Evolutionary conservation across 2,113 vertebrate genomes (phyloP), one percentile per base, ranked within the genome.

Genomic region (Lampris incognitus): DNA sequence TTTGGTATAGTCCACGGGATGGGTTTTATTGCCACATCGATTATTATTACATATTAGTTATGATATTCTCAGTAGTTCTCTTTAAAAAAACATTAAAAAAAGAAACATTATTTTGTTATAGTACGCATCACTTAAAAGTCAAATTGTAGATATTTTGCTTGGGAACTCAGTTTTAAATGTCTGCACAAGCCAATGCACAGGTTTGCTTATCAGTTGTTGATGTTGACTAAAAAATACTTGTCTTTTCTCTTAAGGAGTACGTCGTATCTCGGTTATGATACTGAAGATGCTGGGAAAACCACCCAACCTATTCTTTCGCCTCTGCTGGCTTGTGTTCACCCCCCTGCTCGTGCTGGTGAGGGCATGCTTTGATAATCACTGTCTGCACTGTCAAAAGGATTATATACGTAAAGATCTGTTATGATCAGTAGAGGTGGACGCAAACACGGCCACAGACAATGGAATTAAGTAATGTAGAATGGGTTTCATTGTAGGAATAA

Each of bases 261-360:
- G 52, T 2, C 70, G 79, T 3, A 41, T 95, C 49, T 93, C 88
- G 6, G 6, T 73, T 40, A 94, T 94, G 88, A 65, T 93, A 41
- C 76, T 83, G 63, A 89, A 48, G 66, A 95, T 95, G 94, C 69
- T 71, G 4, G 93, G 94, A 6, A 87, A 78, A 69, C 24, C 63
- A 63, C 92, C 92, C 13, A 91, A 81, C 69, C 64, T 94, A 49
- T 94, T 84, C 73, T 93, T 95, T 66, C 85, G 88, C 9, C 1
- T 91, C 11, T 94, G 93, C 51, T 94, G 93, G 94, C 9, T 84
- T 66, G 38, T 93, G 63, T 36, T 92, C 39, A 87, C 92, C 48
- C 94, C 94, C 5, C 0, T 92, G 59, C 85, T 95, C 67, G 83
- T 95, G 49, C 64, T 94, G 91, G 94, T 95, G 59, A 93, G 93